Conservation (phyloP, 2,888 invertebrate genomes). For the Stomorhina lunata region DNA sequence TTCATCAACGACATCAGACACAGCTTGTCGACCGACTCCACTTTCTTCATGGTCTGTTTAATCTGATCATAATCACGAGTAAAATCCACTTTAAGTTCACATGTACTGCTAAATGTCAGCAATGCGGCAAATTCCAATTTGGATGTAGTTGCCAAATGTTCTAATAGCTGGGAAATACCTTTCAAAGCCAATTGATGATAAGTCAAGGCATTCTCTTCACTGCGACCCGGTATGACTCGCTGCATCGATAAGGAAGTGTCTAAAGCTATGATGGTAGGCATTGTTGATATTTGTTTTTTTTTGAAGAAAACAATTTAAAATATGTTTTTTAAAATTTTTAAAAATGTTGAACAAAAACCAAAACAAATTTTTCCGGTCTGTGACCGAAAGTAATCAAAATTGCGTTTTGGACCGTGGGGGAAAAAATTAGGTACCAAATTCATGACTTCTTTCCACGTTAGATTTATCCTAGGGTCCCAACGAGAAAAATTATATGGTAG, state of each 20-base stretch:
- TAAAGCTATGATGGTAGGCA: slow-evolving; percentile 79
- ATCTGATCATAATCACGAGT: slow-evolving; percentile 93
- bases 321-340: too few species aligned
- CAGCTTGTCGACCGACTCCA: slow-evolving; percentile 93
- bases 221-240: slow-evolving; percentile 76
- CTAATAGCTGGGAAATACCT: slow-evolving; percentile 77
- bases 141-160: slow-evolving; percentile 75
- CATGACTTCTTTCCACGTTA: too few species aligned
- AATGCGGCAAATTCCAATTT: slow-evolving; percentile 77
- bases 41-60: slow-evolving; percentile 86
- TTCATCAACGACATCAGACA: slow-evolving; percentile 89
- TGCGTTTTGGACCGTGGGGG: too few species aligned
- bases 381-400: too few species aligned
- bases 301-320: too few species aligned
- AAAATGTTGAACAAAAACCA: too few species aligned
- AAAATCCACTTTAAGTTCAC: slow-evolving; percentile 88
- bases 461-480: too few species aligned
- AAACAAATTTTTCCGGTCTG: too few species aligned
- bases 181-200: slow-evolving; percentile 78
- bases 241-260: slow-evolving; percentile 79
- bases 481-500: too few species aligned
- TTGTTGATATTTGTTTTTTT: slow-evolving; percentile 53
- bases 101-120: slow-evolving; percentile 74
- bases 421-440: too few species aligned
- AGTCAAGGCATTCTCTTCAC: slow-evolving; percentile 75